Evolutionary conservation across 1,140 invertebrate genomes (phyloP).

Genomic region (Drosophila sp.): DNA sequence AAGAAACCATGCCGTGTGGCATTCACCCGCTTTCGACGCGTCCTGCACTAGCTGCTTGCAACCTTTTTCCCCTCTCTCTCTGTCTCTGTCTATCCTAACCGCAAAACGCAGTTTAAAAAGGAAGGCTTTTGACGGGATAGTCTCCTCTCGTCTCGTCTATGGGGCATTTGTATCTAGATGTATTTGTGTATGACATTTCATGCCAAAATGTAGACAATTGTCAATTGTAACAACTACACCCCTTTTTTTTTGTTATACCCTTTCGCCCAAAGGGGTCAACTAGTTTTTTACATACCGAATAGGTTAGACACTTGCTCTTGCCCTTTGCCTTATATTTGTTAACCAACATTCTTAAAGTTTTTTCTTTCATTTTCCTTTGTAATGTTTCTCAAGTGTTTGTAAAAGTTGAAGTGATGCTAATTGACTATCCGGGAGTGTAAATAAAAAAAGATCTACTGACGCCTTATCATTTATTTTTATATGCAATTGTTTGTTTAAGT

Average conservation of each 20-base stretch:
- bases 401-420: too few relatives aligned
- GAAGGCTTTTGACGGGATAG: conserved; percentile 22
- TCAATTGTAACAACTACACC: conserved; percentile 75
- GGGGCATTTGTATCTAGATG: neutral
- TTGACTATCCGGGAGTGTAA: too few relatives aligned
- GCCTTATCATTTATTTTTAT: too few relatives aligned
- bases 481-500: too few relatives aligned
- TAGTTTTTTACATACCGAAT: too few relatives aligned
- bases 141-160: conserved; percentile 1
- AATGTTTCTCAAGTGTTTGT: too few relatives aligned
- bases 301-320: too few relatives aligned
- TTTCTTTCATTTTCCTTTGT: too few relatives aligned
- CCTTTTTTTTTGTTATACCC: conserved; percentile 55
- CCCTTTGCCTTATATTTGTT: too few relatives aligned
- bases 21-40: conserved; percentile 32
- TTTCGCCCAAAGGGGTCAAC: neutral
- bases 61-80: conserved; percentile 27
- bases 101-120: conserved; percentile 76
- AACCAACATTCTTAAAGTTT: too few relatives aligned
- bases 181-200: conserved; percentile 67
- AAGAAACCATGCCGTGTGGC: conserved; percentile 53
- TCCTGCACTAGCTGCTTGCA: neutral
- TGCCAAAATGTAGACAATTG: conserved; percentile 78
- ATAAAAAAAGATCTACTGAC: too few relatives aligned
- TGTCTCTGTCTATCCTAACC: conserved; percentile 38